Base-by-base conservation (phyloP, 2,888 invertebrate species). In the Mesorhabditis spiculigera region DNA sequence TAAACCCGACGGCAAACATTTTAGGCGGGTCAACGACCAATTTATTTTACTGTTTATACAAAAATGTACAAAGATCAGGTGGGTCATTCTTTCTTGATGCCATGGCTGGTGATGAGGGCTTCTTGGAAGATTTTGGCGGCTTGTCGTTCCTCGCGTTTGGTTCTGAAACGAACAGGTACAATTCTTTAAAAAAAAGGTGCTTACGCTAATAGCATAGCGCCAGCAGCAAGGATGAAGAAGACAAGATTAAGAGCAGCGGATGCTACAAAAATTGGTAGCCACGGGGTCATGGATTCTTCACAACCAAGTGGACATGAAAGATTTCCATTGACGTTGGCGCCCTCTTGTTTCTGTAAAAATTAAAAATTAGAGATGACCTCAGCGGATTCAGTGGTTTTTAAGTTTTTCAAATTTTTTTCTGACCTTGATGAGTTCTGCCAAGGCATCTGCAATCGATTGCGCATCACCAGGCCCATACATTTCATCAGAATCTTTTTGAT, bases 21-120 rank as follows among this genome's bases (percentile, higher is more conserved):
- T 50, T 50, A 28, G 28, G 28, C 28, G 28, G 28, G 28, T 28
- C 28, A 28, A 28, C 28, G 28, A 28, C 28, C 28, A 28, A 28
- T 28, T 28, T 28, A 28, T 28, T 28, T 28, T 1, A 28, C 28
- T 28, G 28, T 28, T 3, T 28, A 28, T 28, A 28, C 28, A 28
- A 28, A 28, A 28, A 28, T 28, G 28, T 28, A 28, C 28, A 28
- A 28, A 28, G 28, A 28, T 28, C 28, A 50, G n/a, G n/a, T 13
- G 10, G n/a, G 1, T 50, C n/a, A 50, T 13, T 50, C 58, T 50
- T 50, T 50, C 58, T 50, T 50, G 58, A 50, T 50, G 8, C 58
- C 58, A 50, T 50, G 58, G n/a, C 10, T 50, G 58, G 58, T 50
- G 58, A 50, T 50, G 58, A 50, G 58, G n/a, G 58, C 58, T 50